Percentiles rank a stretch among this genome's conserved stretches.
Evolutionary conservation across 2,113 vertebrate species (phyloP).

Genomic region (Pelodiscus sinensis): DNA sequence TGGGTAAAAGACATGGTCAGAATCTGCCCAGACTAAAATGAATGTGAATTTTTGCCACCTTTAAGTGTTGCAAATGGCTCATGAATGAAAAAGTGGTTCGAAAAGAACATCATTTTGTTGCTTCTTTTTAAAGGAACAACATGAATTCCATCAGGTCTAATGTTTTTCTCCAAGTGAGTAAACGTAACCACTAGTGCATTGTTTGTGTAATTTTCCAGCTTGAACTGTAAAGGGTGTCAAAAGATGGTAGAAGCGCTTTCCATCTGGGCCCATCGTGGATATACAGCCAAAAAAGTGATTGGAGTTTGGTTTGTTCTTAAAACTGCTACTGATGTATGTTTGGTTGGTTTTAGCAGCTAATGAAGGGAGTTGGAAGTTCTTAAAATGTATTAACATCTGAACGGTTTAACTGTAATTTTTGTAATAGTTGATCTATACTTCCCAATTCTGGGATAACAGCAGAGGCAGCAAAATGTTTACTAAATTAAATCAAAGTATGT

Average conservation of each 20-base stretch:
- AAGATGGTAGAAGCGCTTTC: background rate
- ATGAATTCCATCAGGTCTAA: background rate
- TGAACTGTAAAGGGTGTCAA: background rate
- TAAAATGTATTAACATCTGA: background rate
- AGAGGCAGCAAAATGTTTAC: accelerated
- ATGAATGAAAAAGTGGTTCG: background rate
- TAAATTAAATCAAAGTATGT: background rate
- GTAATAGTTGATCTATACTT: background rate
- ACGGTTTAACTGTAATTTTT: background rate
- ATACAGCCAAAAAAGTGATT: background rate
- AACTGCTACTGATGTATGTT: too few relatives aligned
- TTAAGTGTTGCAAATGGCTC: background rate
- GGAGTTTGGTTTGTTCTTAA: background rate
- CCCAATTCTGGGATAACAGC: background rate
- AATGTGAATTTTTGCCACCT: background rate
- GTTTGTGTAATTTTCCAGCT: background rate
- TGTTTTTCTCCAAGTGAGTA: background rate
- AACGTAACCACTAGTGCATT: background rate
- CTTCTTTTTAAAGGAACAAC: background rate
- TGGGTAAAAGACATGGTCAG: background rate
- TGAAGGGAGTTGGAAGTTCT: background rate
- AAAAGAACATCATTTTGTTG: background rate
- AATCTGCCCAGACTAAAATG: background rate
- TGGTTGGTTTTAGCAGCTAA: background rate
- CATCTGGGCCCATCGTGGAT: background rate